phyloP scores from a whole-genome alignment of 2,888 invertebrate genomes.

The Amphiduros pacificus region DNA sequence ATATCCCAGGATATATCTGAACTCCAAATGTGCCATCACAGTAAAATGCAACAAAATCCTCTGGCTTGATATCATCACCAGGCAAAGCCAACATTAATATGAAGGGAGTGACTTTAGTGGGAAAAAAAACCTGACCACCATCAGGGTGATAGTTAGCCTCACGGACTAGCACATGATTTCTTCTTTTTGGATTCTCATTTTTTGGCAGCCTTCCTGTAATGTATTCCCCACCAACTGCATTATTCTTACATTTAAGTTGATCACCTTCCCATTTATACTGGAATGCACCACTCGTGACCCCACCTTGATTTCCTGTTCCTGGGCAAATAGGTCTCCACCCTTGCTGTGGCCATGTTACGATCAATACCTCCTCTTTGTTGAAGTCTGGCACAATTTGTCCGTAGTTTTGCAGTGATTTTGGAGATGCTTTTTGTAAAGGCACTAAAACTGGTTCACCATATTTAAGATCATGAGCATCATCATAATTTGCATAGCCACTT shows the following conservation, averaged over 20 bases:
- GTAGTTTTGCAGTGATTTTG: slow-evolving; percentile 32
- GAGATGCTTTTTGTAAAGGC: slow-evolving; percentile 31
- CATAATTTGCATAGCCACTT: slow-evolving; percentile 32
- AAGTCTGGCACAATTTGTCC: slow-evolving; percentile 34
- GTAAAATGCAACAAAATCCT: slow-evolving; percentile 35
- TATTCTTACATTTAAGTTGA: slow-evolving; percentile 29
- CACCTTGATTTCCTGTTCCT: slow-evolving; percentile 31
- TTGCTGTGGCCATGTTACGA: slow-evolving; percentile 36
- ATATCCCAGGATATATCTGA: slow-evolving; percentile 35
- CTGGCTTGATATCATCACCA: slow-evolving; percentile 32
- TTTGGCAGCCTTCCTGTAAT: slow-evolving; percentile 2
- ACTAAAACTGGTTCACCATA: slow-evolving; percentile 33
- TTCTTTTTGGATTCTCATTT: background rate
- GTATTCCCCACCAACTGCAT: slow-evolving; percentile 25
- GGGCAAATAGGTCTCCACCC: slow-evolving; percentile 33
- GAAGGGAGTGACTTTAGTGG: slow-evolving; percentile 10
- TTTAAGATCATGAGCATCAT: slow-evolving; percentile 32
- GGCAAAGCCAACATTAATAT: slow-evolving; percentile 28
- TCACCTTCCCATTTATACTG: background rate
- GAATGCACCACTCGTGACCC: slow-evolving; percentile 27
- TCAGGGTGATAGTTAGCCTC: slow-evolving; percentile 38
- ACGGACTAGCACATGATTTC: slow-evolving; percentile 30
- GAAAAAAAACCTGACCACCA: slow-evolving; percentile 38
- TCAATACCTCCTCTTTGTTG: slow-evolving; percentile 32
- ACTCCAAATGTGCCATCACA: slow-evolving; percentile 39